A percentile compares a stretch with the other conserved stretches of the same genome.
Evolutionary conservation across 2,888 invertebrate genomes (phyloP).

Genomic region (Lacanobia oleracea): DNA sequence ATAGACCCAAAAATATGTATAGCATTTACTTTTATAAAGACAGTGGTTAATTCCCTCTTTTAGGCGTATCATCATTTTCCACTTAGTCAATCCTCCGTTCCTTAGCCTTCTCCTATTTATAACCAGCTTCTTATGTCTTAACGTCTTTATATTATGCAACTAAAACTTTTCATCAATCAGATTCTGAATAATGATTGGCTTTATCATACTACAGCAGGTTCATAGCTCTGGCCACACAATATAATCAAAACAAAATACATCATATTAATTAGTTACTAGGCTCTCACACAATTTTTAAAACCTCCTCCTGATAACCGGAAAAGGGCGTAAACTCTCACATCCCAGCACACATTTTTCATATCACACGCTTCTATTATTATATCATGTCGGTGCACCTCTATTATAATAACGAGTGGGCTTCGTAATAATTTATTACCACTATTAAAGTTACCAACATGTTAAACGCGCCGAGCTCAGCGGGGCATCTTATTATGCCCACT

Average conservation of each 20-base stretch:
- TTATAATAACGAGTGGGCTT: conserved; percentile 66
- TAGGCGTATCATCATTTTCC: no score
- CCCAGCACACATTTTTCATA: conserved; percentile 52
- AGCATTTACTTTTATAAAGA: no score
- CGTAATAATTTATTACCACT: conserved; percentile 68
- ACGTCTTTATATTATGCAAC: neutral
- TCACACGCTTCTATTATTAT: conserved; percentile 57
- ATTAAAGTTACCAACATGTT: conserved; percentile 70
- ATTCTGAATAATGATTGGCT: neutral
- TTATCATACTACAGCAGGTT: neutral
- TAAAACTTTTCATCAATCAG: neutral
- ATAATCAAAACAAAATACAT: no score
- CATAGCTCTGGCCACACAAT: neutral
- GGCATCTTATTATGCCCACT: conserved; percentile 70
- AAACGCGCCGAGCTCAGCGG: conserved; percentile 61
- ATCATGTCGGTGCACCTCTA: conserved; percentile 47
- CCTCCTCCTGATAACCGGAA: conserved; percentile 22
- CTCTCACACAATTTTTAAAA: conserved; percentile 6
- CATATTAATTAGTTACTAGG: no score
- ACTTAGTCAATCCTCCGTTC: no score
- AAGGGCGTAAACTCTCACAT: conserved; percentile 41
- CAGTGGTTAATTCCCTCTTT: no score
- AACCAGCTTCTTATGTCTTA: no score
- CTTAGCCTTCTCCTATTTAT: no score
- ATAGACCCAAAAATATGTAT: no score